phyloP scores from a whole-genome alignment of 2,888 invertebrate genomes.

The Cerastis rubricosa region DNA sequence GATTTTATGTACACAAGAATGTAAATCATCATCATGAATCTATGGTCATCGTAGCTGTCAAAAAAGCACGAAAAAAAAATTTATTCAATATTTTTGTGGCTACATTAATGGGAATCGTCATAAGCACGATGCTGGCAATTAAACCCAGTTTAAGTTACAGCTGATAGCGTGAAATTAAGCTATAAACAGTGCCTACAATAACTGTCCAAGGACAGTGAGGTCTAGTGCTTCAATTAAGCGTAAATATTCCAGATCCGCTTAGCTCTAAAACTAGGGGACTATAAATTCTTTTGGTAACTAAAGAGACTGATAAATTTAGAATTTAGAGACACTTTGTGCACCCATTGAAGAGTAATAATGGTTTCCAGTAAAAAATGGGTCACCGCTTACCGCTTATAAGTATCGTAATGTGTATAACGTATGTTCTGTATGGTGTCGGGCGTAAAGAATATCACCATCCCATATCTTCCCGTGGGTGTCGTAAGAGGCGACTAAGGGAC shows the following conservation, averaged over 20 bases:
- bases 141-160: conserved; percentile 20
- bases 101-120: conserved; percentile 24
- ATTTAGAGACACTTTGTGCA: neutral
- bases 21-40: neutral
- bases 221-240: conserved; percentile 1
- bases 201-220: neutral
- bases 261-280: conserved; percentile 11
- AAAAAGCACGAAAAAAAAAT: neutral
- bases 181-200: neutral
- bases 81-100: conserved; percentile 21
- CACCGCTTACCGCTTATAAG: neutral
- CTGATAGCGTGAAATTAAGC: conserved; percentile 11
- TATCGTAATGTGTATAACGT: neutral
- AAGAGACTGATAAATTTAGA: neutral
- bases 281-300: conserved; percentile 16
- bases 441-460: too few species aligned
- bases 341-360: neutral
- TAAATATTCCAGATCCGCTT: neutral
- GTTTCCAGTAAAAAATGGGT: neutral
- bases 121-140: conserved; percentile 10
- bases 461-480: too few species aligned
- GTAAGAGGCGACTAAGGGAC: too few species aligned
- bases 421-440: too few species aligned
- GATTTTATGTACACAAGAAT: neutral
- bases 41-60: neutral